A percentile compares a stretch with the other conserved stretches of the same genome.
These are phyloP conservation scores for Toxotes lorentzi DNA, from an alignment of 2,797 vertebrate species.

Conservation along the genomic window DNA sequence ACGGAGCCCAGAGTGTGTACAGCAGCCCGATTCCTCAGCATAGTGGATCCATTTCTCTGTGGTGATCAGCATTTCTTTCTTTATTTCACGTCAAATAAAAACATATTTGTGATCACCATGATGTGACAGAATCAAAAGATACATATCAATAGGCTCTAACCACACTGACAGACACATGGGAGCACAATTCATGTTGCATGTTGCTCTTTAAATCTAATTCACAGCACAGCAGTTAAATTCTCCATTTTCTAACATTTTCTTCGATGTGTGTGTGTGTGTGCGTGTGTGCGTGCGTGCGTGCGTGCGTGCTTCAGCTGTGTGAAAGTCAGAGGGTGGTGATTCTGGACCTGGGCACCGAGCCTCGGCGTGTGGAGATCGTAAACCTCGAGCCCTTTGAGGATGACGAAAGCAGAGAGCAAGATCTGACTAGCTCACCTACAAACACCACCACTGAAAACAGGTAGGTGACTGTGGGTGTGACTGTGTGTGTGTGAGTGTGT, in stretches of 20 bases:
- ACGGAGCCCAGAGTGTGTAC: neutral
- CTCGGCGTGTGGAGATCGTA: slow-evolving; percentile 84
- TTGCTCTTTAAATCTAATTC: neutral
- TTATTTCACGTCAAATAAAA: too few relatives aligned
- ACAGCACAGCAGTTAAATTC: neutral
- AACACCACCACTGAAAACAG: slow-evolving; percentile 72
- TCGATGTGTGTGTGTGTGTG: neutral
- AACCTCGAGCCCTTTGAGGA: slow-evolving; percentile 80
- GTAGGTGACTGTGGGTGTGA: slow-evolving; percentile 45
- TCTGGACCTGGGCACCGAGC: slow-evolving; percentile 48
- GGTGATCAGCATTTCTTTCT: too few relatives aligned
- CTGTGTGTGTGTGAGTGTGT: slow-evolving; percentile 10
- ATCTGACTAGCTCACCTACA: slow-evolving; percentile 74
- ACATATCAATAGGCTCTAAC: too few relatives aligned
- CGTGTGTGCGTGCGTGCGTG: neutral
- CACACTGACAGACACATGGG: too few relatives aligned
- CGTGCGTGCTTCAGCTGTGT: slow-evolving; percentile 56
- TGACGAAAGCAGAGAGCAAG: slow-evolving; percentile 81
- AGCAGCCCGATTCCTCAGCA: slow-evolving; percentile 5
- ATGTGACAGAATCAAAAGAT: too few relatives aligned
- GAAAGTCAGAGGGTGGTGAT: slow-evolving; percentile 69
- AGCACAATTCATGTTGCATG: too few relatives aligned
- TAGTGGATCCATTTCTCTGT: neutral
- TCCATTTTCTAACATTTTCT: neutral
- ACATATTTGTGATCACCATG: too few relatives aligned